These are phyloP conservation scores for Rotaria socialis DNA, from an alignment of 2,888 invertebrate genomes.

Conservation along the genomic window DNA sequence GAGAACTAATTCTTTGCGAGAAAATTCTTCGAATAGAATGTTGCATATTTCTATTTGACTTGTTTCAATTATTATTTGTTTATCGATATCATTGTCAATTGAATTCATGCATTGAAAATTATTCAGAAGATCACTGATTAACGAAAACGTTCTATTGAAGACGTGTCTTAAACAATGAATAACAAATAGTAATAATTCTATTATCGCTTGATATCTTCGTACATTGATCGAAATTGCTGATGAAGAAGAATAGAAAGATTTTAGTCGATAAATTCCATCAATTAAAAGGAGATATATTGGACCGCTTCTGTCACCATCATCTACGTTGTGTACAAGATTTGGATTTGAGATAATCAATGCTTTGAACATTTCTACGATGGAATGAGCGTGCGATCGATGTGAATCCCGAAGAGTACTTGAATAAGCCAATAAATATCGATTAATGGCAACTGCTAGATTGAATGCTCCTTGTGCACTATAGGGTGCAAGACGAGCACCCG, in stretches of 20 bases:
- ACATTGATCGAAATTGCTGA: neutral
- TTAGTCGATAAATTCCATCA: neutral
- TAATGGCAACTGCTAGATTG: neutral
- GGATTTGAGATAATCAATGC: slow-evolving; percentile 11
- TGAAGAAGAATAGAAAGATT: neutral
- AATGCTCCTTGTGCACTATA: neutral
- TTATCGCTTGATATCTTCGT: neutral
- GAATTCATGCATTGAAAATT: neutral
- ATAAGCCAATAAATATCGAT: neutral
- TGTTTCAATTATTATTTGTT: neutral
- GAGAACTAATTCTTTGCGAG: neutral
- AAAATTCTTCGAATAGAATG: neutral
- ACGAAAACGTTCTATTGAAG: neutral
- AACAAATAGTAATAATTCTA: neutral
- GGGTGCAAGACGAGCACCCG: neutral
- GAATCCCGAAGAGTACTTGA: neutral
- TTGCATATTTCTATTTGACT: slow-evolving; percentile 21
- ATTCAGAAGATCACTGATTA: neutral
- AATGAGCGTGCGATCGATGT: neutral
- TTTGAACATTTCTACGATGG: neutral
- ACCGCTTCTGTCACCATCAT: neutral
- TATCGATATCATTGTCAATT: neutral
- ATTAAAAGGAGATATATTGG: neutral
- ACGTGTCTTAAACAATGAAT: neutral
- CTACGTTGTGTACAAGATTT: neutral